A percentile compares a stretch with the other conserved stretches of the same genome.
phyloP scores from a whole-genome alignment of 1,140 invertebrate genomes.

The Bombus balteatus region DNA sequence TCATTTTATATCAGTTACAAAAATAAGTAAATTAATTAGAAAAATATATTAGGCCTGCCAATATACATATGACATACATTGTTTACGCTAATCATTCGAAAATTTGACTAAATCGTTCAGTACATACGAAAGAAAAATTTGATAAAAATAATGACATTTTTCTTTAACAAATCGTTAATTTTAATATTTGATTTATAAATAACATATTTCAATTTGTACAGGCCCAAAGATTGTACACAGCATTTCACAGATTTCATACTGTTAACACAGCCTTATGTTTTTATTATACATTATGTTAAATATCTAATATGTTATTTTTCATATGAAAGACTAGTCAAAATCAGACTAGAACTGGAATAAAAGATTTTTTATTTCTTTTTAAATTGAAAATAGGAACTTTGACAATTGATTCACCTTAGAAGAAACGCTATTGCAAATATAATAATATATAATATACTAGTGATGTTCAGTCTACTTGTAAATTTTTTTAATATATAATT shows the following conservation, averaged over 20 bases:
- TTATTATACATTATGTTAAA: constrained; percentile 38
- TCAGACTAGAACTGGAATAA: constrained; percentile 34
- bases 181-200: not conserved
- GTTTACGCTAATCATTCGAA: not conserved
- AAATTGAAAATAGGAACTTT: constrained; percentile 37
- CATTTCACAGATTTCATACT: constrained; percentile 43
- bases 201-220: not conserved
- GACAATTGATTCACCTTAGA: not conserved
- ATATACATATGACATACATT: not conserved
- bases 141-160: not conserved
- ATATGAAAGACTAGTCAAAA: constrained; percentile 27
- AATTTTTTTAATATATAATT: constrained; percentile 1
- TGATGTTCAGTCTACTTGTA: constrained; percentile 10
- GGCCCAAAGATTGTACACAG: constrained; percentile 7
- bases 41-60: constrained; percentile 37
- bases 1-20: constrained; percentile 35
- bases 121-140: not conserved
- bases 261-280: constrained; percentile 42
- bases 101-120: not conserved
- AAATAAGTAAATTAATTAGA: constrained; percentile 40
- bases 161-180: not conserved
- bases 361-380: not conserved
- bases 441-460: not conserved
- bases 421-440: constrained; percentile 4
- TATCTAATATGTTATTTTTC: constrained; percentile 17